phyloP scores from a whole-genome alignment of 2,888 invertebrate species.

The Odontocolon sp. region DNA sequence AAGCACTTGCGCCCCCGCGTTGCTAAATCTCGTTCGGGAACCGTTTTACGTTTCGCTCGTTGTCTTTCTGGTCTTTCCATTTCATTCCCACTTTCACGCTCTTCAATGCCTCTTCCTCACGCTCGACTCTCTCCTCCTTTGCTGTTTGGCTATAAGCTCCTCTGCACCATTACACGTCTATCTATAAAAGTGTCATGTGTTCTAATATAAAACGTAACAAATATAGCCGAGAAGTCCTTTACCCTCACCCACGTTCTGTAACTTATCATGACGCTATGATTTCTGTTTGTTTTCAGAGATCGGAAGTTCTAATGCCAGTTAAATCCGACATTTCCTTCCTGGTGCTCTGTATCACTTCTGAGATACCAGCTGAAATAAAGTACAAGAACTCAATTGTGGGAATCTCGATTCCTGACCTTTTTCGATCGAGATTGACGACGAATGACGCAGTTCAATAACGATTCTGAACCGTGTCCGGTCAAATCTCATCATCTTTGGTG shows the following conservation, averaged over 20 bases:
- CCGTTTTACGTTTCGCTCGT: constrained; percentile 24
- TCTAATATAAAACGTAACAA: constrained; percentile 30
- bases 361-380: not conserved
- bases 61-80: constrained; percentile 9
- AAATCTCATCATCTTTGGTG: too few relatives aligned
- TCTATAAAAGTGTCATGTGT: constrained; percentile 8
- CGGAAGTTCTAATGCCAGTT: constrained; percentile 18
- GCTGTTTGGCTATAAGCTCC: not conserved
- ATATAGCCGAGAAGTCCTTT: constrained; percentile 25
- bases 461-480: too few relatives aligned
- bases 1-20: constrained; percentile 62
- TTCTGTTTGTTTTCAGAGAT: constrained; percentile 43
- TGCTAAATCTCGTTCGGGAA: constrained; percentile 48
- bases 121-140: constrained; percentile 13
- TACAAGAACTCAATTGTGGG: not conserved
- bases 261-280: constrained; percentile 32
- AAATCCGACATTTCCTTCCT: constrained; percentile 23
- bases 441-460: too few relatives aligned
- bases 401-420: not conserved
- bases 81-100: not conserved
- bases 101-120: not conserved
- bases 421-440: too few relatives aligned
- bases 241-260: not conserved
- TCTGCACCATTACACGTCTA: constrained; percentile 8
- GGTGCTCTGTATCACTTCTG: constrained; percentile 20